These are phyloP conservation scores for Tylochromis polylepis DNA, from an alignment of 2,113 vertebrate species.

Conservation along the genomic window DNA sequence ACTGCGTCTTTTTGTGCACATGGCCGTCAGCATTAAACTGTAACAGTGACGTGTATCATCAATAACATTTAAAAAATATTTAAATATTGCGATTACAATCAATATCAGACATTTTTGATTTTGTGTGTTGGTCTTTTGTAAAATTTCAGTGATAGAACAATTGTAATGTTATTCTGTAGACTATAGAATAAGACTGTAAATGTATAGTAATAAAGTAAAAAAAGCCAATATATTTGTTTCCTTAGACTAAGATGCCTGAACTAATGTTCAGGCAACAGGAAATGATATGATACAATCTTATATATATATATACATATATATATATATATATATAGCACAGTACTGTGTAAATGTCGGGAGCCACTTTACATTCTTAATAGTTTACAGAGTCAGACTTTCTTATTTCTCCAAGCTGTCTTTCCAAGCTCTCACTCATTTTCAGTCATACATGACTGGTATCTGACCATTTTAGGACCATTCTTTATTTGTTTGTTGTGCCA, in stretches of 20 bases:
- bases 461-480: background rate
- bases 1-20: background rate
- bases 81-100: background rate
- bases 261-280: accelerated
- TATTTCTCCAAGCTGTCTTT: background rate
- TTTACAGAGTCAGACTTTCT: background rate
- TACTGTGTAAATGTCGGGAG: background rate
- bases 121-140: too few relatives aligned
- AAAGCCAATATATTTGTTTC: background rate
- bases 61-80: background rate
- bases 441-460: background rate
- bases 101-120: too few relatives aligned
- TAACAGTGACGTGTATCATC: background rate
- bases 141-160: too few relatives aligned
- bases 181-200: background rate
- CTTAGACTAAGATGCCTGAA: background rate
- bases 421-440: background rate
- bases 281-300: background rate
- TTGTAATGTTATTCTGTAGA: background rate
- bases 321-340: too few relatives aligned
- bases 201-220: background rate
- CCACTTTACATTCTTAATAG: background rate
- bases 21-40: accelerated
- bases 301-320: too few relatives aligned
- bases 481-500: background rate